These are phyloP conservation scores for Hyla sarda DNA, from an alignment of 2,113 vertebrate genomes.

Conservation along the genomic window DNA sequence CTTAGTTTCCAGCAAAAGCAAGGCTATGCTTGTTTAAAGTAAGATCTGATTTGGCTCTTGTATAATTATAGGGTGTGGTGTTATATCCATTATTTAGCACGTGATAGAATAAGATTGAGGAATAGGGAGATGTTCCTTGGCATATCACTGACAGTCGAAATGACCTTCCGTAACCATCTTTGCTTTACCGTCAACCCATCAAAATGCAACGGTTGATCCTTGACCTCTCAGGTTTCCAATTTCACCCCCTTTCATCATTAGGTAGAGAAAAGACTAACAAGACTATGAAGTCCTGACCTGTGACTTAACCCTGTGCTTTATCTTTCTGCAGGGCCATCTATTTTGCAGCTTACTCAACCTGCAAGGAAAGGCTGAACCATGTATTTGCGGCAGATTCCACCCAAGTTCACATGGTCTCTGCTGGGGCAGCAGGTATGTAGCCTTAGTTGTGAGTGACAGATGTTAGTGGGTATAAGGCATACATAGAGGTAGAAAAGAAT, in stretches of 20 bases:
- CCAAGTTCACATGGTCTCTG: slow-evolving; percentile 94
- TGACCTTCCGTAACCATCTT: neutral
- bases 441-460: slow-evolving; percentile 61
- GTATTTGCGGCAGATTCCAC: slow-evolving; percentile 91
- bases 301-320: neutral
- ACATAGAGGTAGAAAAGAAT: too few species aligned
- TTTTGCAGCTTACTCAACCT: slow-evolving; percentile 95
- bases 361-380: slow-evolving; percentile 90
- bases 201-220: neutral
- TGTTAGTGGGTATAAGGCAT: neutral
- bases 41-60: neutral
- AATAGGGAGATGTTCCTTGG: too few species aligned
- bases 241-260: neutral
- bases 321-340: slow-evolving; percentile 89
- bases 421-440: slow-evolving; percentile 92
- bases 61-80: neutral
- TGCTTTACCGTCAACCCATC: neutral
- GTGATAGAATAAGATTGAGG: too few species aligned
- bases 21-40: too few species aligned
- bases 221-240: neutral
- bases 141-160: too few species aligned
- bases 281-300: neutral
- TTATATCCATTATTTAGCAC: too few species aligned
- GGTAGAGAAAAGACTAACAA: too few species aligned
- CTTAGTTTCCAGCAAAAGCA: neutral